Percentiles rank a stretch among this genome's conserved stretches.
These are phyloP conservation scores for Albula goreensis DNA, from an alignment of 2,113 vertebrate species.

Conservation along the genomic window DNA sequence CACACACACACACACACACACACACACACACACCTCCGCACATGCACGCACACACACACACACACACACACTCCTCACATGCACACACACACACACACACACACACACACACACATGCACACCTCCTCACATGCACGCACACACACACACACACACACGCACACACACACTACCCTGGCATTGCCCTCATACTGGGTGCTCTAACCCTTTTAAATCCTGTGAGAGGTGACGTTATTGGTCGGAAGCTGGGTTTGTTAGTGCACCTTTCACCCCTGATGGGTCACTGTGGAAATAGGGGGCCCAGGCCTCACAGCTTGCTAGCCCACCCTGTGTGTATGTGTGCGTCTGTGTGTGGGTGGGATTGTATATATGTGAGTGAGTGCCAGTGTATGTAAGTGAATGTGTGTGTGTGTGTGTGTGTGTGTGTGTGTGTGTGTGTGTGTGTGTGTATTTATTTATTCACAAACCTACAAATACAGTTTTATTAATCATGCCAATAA, in stretches of 20 bases:
- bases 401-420: background rate
- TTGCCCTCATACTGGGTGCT: constrained; percentile 47
- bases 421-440: background rate
- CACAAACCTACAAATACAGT: no score
- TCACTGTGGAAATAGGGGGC: constrained; percentile 58
- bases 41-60: background rate
- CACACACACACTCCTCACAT: background rate
- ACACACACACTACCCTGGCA: constrained; percentile 43
- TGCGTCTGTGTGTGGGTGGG: constrained; percentile 36
- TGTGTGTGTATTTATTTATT: background rate
- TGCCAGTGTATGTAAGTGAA: background rate
- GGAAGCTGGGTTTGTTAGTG: constrained; percentile 53
- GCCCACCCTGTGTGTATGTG: background rate
- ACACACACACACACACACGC: constrained; percentile 29
- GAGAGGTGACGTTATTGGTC: constrained; percentile 21
- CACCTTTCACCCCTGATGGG: constrained; percentile 77
- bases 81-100: background rate
- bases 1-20: constrained; percentile 5
- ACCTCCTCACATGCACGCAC: constrained; percentile 24
- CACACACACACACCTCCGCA: background rate
- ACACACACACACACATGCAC: constrained; percentile 22
- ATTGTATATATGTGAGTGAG: background rate
- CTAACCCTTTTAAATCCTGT: constrained; percentile 68
- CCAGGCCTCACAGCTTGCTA: background rate
- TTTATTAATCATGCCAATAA: no score